Percentiles rank a stretch among this genome's conserved stretches.
Evolutionary conservation across 1,140 invertebrate genomes (phyloP).

Genomic region (Drosophila tropicalis): DNA sequence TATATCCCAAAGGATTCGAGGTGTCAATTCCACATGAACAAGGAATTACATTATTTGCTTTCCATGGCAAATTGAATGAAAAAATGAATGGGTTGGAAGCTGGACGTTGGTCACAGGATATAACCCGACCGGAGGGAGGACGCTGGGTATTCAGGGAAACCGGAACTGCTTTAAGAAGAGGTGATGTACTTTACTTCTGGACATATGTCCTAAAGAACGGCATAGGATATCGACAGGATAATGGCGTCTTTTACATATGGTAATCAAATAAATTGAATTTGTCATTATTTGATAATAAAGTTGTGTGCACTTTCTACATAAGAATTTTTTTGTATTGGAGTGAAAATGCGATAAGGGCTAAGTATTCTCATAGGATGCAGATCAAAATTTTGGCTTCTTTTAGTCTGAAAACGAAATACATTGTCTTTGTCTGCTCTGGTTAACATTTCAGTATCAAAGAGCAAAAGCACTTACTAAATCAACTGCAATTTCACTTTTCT

Average conservation of each 20-base stretch:
- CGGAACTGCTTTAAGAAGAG: conserved; percentile 85
- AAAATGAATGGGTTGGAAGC: conserved; percentile 89
- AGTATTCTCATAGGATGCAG: too few species aligned
- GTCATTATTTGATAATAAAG: too few species aligned
- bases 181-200: conserved; percentile 90
- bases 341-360: too few species aligned
- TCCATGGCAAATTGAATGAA: conserved; percentile 89
- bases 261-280: conserved; percentile 42
- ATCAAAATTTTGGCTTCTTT: too few species aligned
- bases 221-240: conserved; percentile 86
- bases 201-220: conserved; percentile 88
- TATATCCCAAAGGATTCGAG: conserved; percentile 83
- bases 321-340: too few species aligned
- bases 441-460: too few species aligned
- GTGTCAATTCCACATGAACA: conserved; percentile 87
- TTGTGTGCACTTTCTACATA: too few species aligned
- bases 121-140: conserved; percentile 86
- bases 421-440: too few species aligned
- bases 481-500: too few species aligned
- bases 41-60: conserved; percentile 89
- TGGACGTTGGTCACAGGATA: conserved; percentile 88
- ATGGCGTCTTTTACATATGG: conserved; percentile 84
- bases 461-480: too few species aligned
- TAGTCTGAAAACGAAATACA: too few species aligned
- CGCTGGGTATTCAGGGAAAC: conserved; percentile 88